A percentile compares a stretch with the other conserved stretches of the same genome.
phyloP scores from a whole-genome alignment of 2,797 vertebrate genomes.

The Cryptoblepharus egeriae region DNA sequence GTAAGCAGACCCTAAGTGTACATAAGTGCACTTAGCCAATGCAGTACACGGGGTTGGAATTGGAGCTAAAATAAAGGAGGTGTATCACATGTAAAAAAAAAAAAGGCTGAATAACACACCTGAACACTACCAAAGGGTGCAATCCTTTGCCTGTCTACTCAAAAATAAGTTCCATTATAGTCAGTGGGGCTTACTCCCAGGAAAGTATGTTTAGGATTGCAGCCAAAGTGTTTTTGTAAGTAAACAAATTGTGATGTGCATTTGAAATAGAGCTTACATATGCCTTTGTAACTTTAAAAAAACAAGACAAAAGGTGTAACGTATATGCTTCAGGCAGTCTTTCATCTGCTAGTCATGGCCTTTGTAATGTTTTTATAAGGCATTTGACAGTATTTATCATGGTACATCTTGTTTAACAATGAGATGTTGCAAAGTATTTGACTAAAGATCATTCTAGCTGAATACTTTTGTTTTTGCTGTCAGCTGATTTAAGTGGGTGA shows the following conservation, averaged over 20 bases:
- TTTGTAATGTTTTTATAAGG: neutral
- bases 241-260: neutral
- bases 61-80: too few relatives aligned
- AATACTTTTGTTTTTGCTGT: neutral
- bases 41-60: too few relatives aligned
- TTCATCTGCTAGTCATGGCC: conserved; percentile 7
- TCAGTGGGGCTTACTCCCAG: too few relatives aligned
- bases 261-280: neutral
- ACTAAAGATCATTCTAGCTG: neutral
- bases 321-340: conserved; percentile 2
- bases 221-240: neutral
- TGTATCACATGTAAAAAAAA: too few relatives aligned
- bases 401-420: neutral
- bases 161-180: too few relatives aligned
- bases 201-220: too few relatives aligned
- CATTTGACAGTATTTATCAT: neutral
- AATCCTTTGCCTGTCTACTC: too few relatives aligned
- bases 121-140: too few relatives aligned
- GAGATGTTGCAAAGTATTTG: conserved; percentile 7
- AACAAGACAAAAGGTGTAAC: neutral
- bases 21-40: too few relatives aligned
- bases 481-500: neutral
- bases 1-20: too few relatives aligned
- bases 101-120: too few relatives aligned
- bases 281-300: conserved; percentile 1